Evolutionary conservation across 2,797 vertebrate species (phyloP), one percentile per base, ranked within the genome.

Genomic region (Chaetodon trifasciatus): DNA sequence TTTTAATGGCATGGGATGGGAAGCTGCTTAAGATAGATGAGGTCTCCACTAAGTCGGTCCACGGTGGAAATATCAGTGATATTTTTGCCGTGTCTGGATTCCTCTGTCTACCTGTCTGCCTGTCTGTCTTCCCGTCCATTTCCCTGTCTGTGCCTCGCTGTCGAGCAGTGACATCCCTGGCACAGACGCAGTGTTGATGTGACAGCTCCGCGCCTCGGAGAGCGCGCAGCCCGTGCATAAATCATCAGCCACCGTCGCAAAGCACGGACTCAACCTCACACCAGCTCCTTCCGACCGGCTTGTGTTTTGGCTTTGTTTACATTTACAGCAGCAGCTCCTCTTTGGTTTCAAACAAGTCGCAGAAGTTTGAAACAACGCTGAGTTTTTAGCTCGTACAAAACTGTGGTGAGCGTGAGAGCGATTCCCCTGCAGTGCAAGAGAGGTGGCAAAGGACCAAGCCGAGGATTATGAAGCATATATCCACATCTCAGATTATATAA

Each of bases 401-500:
- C 50, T 40, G 17, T 47, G 17, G 13, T 63, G 52, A 24, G 40
- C 8, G 3, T 66, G 57, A 42, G 55, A 70, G 52, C 60, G 15
- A 74, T 74, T 57, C 15, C 32, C 46, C 50, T 56, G 58, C 58
- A 56, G 44, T n/a, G 28, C 0, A 4, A 53, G 47, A 46, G 4
- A 11, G 49, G 28, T 21, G 62, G 64, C 56, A 65, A 60, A 68
- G 57, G 49, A 76, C 77, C 47, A 62, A 71, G 40, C 9, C 0
- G 19, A 76, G 74, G 89, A 90, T 92, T 91, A 89, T 62, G 19
- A 82, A 71, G 35, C 35, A 74, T 52, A 74, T 35, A 68, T 80
- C 60, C 67, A 73, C 66, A 80, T 85, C 46, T 64, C n/a, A 67
- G 83, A 87, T 90, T 89, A 89, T 86, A 49, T 88, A 91, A 91